These are phyloP conservation scores for Vespertilio murinus DNA, from an alignment of 2,797 vertebrate species.

Conservation along the genomic window DNA sequence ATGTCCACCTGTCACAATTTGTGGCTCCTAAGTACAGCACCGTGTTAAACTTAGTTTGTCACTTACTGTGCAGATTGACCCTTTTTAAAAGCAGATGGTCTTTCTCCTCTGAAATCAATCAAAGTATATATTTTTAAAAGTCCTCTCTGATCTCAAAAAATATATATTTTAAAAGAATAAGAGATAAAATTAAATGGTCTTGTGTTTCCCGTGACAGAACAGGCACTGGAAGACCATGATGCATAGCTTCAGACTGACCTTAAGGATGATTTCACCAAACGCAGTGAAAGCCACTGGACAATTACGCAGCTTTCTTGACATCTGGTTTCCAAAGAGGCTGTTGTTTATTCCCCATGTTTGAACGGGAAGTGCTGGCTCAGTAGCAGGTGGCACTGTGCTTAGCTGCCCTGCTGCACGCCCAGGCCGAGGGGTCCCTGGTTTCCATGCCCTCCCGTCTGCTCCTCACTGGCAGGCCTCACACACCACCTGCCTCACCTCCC, in stretches of 20 bases:
- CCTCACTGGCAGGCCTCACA: not conserved
- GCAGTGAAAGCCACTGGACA: constrained; percentile 44
- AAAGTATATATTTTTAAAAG: no score
- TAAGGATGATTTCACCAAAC: not conserved
- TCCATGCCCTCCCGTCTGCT: constrained; percentile 29
- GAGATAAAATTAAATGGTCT: not conserved
- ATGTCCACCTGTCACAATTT: not conserved
- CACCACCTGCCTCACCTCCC: not conserved
- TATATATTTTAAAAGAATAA: no score
- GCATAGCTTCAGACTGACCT: not conserved
- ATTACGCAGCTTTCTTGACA: constrained; percentile 48
- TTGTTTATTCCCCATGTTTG: constrained; percentile 28
- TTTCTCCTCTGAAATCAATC: no score
- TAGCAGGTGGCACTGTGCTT: not conserved
- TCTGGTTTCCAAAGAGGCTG: constrained; percentile 1
- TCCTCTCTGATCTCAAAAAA: no score
- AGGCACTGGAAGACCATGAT: constrained; percentile 3
- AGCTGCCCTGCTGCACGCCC: not conserved
- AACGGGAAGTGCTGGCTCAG: constrained; percentile 35
- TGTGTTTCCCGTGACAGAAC: constrained; percentile 52
- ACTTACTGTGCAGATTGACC: constrained; percentile 34
- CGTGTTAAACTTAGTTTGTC: constrained; percentile 49
- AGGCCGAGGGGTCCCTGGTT: not conserved
- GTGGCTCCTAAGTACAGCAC: not conserved
- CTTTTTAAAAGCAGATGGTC: constrained; percentile 40